Percentiles rank a stretch among this genome's conserved stretches.
phyloP scores from a whole-genome alignment of 2,113 vertebrate species.

The Maccullochella peelii region DNA sequence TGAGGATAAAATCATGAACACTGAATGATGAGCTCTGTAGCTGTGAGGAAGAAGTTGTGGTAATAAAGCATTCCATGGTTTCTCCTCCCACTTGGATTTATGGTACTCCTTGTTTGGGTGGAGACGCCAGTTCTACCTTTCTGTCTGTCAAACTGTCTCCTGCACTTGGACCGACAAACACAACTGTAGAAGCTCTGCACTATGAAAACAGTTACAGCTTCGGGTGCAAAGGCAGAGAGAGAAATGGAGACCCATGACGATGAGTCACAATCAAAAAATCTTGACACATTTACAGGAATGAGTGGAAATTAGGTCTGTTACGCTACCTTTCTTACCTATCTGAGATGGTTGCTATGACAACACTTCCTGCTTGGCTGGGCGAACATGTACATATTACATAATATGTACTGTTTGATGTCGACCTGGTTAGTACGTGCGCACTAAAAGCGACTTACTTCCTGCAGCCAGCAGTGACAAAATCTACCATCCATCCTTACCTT shows the following conservation, averaged over 20 bases:
- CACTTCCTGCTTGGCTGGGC: conserved; percentile 60
- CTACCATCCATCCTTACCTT: background rate
- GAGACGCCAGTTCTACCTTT: conserved; percentile 14
- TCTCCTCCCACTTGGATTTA: conserved; percentile 18
- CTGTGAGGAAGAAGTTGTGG: conserved; percentile 11
- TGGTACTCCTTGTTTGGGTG: background rate
- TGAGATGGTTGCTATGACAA: conserved; percentile 59
- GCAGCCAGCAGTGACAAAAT: conserved; percentile 19
- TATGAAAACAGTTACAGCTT: background rate
- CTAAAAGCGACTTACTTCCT: conserved; percentile 18
- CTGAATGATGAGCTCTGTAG: background rate
- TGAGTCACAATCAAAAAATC: background rate
- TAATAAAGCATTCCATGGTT: conserved; percentile 2
- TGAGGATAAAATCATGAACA: background rate
- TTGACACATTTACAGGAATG: conserved; percentile 11
- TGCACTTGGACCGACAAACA: conserved; percentile 20
- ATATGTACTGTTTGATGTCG: conserved; percentile 45
- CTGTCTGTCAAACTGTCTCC: background rate
- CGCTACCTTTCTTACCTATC: conserved; percentile 32
- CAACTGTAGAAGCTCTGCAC: background rate
- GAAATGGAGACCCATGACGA: background rate
- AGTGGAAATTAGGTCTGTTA: conserved; percentile 12
- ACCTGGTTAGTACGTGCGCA: conserved; percentile 45
- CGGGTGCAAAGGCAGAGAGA: background rate
- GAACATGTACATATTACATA: conserved; percentile 29